Evolutionary conservation across 2,888 invertebrate species (phyloP).

Genomic region (Protodeltote pygarga): DNA sequence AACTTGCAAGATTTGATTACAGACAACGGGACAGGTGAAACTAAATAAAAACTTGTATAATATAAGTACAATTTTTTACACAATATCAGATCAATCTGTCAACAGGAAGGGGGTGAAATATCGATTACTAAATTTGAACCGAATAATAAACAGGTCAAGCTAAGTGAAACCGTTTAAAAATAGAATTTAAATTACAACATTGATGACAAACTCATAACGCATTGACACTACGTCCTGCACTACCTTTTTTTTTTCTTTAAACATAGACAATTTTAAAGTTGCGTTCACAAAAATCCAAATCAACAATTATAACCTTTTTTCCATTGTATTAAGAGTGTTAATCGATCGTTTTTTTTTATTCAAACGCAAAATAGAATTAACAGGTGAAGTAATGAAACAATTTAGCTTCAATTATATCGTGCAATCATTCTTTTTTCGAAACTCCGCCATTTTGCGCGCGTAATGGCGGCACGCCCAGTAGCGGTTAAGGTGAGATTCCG

Average conservation of each 20-base stretch:
- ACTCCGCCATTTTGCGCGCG: slow-evolving; percentile 70
- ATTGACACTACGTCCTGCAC: slow-evolving; percentile 55
- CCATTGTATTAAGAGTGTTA: slow-evolving; percentile 16
- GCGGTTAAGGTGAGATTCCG: slow-evolving; percentile 44
- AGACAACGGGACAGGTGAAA: too few species aligned
- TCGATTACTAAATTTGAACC: too few species aligned
- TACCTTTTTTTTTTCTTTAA: slow-evolving; percentile 31
- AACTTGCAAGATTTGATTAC: too few species aligned
- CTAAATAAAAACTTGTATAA: too few species aligned
- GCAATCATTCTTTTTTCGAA: slow-evolving; percentile 66
- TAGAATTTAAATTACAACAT: slow-evolving; percentile 34
- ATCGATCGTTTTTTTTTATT: slow-evolving; percentile 24
- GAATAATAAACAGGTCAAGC: too few species aligned
- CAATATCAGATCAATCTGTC: too few species aligned
- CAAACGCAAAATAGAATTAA: slow-evolving; percentile 29
- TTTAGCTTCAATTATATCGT: slow-evolving; percentile 71
- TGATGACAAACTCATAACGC: slow-evolving; percentile 41
- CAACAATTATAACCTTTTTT: slow-evolving; percentile 21
- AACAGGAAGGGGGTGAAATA: too few species aligned
- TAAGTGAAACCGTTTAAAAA: too few species aligned
- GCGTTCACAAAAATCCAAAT: slow-evolving; percentile 2
- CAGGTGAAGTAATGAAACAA: slow-evolving; percentile 78
- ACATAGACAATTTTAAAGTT: slow-evolving; percentile 20
- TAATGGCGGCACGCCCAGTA: slow-evolving; percentile 65
- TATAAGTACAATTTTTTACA: too few species aligned